Evolutionary conservation across 2,113 vertebrate species (phyloP).

Genomic region (Cavia aperea): DNA sequence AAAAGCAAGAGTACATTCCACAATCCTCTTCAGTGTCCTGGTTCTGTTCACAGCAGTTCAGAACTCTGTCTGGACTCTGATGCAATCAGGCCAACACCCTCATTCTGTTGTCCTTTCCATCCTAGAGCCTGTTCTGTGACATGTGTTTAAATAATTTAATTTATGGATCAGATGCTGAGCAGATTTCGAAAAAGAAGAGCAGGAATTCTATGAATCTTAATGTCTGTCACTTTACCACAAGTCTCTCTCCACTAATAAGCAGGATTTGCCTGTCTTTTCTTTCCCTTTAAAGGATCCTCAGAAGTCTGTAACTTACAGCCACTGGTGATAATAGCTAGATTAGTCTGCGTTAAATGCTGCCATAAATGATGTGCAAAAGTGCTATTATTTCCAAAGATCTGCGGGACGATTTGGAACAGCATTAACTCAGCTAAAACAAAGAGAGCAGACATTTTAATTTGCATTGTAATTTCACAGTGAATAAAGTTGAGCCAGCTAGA

Average conservation of each 20-base stretch:
- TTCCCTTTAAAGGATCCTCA: not conserved
- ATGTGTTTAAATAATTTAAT: constrained; percentile 38
- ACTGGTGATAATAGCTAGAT: constrained; percentile 38
- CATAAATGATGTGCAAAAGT: constrained; percentile 39
- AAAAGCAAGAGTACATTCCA: not conserved
- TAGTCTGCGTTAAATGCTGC: constrained; percentile 17
- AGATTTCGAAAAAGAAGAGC: not conserved
- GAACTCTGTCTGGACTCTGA: not conserved
- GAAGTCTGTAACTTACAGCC: constrained; percentile 20
- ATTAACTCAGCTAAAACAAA: constrained; percentile 55
- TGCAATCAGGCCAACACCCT: not conserved
- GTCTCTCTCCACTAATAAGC: not conserved
- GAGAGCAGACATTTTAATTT: constrained; percentile 48
- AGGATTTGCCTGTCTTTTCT: not conserved
- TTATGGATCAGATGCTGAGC: not conserved
- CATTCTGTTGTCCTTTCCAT: not conserved
- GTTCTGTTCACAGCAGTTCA: not conserved
- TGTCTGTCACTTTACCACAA: not conserved
- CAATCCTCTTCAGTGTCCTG: not conserved
- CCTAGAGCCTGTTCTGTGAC: not conserved
- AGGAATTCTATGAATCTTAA: constrained; percentile 13
- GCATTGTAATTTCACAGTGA: constrained; percentile 55
- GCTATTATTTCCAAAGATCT: constrained; percentile 42
- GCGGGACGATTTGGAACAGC: constrained; percentile 39
- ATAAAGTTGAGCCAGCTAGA: constrained; percentile 50